These are phyloP conservation scores for Chelonus insularis DNA, from an alignment of 1,140 invertebrate genomes.

Conservation along the genomic window DNA sequence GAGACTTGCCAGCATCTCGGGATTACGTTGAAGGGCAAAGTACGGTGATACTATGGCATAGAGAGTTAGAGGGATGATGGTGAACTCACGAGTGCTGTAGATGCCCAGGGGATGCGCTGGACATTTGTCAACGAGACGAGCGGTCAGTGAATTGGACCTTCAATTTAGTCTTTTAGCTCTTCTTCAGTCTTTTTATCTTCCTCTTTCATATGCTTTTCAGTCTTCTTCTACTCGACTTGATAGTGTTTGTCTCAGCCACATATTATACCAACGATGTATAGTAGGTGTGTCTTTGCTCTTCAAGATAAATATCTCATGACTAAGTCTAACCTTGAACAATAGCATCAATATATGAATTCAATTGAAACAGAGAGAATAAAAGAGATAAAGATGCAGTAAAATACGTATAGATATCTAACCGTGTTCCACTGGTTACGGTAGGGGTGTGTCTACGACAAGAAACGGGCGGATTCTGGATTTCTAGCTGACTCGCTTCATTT, in stretches of 20 bases:
- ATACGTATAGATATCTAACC: slow-evolving; percentile 16
- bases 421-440: slow-evolving; percentile 53
- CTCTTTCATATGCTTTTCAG: background rate
- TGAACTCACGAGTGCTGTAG: slow-evolving; percentile 31
- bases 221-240: no score
- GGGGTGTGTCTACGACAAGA: slow-evolving; percentile 61
- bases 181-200: background rate
- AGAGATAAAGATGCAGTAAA: slow-evolving; percentile 20
- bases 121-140: slow-evolving; percentile 60
- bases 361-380: slow-evolving; percentile 4
- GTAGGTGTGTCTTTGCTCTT: background rate
- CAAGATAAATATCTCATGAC: background rate
- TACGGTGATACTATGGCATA: slow-evolving; percentile 31
- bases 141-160: slow-evolving; percentile 51
- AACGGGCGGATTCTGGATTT: slow-evolving; percentile 58
- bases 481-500: slow-evolving; percentile 54
- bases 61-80: slow-evolving; percentile 46
- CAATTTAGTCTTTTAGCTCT: slow-evolving; percentile 32
- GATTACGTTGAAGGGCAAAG: slow-evolving; percentile 37
- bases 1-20: slow-evolving; percentile 39
- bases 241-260: no score
- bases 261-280: no score
- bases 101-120: slow-evolving; percentile 52
- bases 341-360: slow-evolving; percentile 8
- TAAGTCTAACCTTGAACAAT: background rate